These are phyloP conservation scores for Pelecanus crispus DNA, from an alignment of 2,113 vertebrate genomes.

Conservation along the genomic window DNA sequence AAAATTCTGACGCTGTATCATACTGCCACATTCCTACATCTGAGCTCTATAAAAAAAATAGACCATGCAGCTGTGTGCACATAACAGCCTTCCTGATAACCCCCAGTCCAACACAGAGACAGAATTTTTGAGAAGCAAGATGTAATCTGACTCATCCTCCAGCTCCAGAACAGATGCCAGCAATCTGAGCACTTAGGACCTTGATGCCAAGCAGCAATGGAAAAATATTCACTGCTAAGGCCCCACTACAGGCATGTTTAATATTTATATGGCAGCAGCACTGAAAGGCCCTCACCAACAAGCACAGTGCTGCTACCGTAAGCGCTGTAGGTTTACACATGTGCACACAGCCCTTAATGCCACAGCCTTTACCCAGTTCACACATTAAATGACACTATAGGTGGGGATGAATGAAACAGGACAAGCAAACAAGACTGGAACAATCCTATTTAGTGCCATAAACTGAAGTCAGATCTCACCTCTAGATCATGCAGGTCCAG, in stretches of 20 bases:
- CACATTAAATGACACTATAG: neutral
- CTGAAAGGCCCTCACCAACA: neutral
- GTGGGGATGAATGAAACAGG: neutral
- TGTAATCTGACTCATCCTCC: neutral
- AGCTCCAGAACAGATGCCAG: neutral
- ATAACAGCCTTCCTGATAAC: neutral
- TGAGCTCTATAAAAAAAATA: neutral
- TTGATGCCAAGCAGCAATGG: neutral
- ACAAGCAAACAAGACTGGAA: neutral
- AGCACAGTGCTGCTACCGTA: neutral
- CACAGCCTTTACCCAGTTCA: neutral
- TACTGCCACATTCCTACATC: neutral
- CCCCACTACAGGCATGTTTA: neutral
- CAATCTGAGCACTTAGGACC: neutral
- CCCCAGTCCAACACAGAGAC: accelerated
- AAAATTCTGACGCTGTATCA: neutral
- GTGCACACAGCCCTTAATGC: neutral
- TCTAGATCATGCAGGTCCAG: neutral
- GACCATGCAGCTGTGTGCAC: neutral
- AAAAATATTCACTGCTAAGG: neutral
- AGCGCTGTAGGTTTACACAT: neutral
- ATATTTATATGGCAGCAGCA: neutral
- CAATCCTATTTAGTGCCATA: neutral
- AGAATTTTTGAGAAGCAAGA: neutral
- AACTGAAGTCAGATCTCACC: neutral